Evolutionary conservation across 1,140 invertebrate species (phyloP), one percentile per base, ranked within the genome.

Genomic region (Pentalonia nigronervosa): DNA sequence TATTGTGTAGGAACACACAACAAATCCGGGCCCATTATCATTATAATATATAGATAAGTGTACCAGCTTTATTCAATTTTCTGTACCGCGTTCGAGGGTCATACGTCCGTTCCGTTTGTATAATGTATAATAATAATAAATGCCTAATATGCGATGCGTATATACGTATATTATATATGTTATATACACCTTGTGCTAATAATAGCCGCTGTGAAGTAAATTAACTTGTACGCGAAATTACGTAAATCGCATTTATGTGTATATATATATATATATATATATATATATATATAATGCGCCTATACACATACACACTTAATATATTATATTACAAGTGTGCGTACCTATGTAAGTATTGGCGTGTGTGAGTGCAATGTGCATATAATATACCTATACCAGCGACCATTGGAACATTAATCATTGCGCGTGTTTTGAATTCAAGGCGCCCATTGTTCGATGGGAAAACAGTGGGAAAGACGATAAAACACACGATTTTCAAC

Each of bases 401-500:
- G 30, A 50, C 34, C n/a, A 50, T n/a, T 88, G 53, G n/a, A 89
- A 89, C 48, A 47, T 89, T 50, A 50, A 89, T 89, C 47, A 53
- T 89, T 89, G 48, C 47, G 47, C 87, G n/a, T 89, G 87, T 89
- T 89, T 23, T 48, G 87, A 89, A 89, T 89, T 53, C 87, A 89
- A 89, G 87, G 87, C 53, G 87, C 50, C 87, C n/a, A 89, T 89
- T 89, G 87, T 89, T 89, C 87, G 48, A 89, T 11, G 87, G 48
- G 87, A 89, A 47, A 53, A 50, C 87, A 89, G 87, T 89, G 87
- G 47, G 87, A 53, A 89, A 89, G 87, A 89, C 48, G 47, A 89
- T 89, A 89, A 89, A 89, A 53, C 87, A 34, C 87, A 89, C 87
- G 48, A 53, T 89, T 89, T 89, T 53, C 34, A 53, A 89, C 50